phyloP scores from a whole-genome alignment of 2,888 invertebrate genomes.

The Synergus laeviventris region DNA sequence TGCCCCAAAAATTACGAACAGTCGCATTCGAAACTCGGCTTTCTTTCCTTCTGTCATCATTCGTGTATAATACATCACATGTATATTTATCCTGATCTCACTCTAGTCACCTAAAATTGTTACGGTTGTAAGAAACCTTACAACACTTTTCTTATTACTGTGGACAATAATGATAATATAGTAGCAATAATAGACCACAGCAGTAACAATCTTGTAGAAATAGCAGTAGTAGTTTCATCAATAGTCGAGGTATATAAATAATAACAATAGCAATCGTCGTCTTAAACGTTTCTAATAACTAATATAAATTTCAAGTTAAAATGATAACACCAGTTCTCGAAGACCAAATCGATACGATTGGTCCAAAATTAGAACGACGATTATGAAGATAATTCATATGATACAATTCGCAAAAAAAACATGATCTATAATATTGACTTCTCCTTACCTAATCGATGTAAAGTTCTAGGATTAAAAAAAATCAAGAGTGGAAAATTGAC shows the following conservation, averaged over 20 bases:
- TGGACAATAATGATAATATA: constrained; percentile 58
- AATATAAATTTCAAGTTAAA: constrained; percentile 46
- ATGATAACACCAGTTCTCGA: constrained; percentile 30
- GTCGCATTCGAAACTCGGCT: constrained; percentile 55
- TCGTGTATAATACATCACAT: constrained; percentile 46
- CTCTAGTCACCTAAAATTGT: constrained; percentile 70
- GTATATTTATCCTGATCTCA: constrained; percentile 63
- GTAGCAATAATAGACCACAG: constrained; percentile 43
- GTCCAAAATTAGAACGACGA: constrained; percentile 38
- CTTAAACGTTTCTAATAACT: constrained; percentile 50
- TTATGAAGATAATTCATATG: constrained; percentile 42
- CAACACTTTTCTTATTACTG: constrained; percentile 60
- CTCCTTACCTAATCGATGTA: constrained; percentile 22
- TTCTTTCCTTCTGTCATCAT: constrained; percentile 62
- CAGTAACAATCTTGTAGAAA: constrained; percentile 52
- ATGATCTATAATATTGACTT: constrained; percentile 10
- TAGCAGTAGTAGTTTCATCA: constrained; percentile 48
- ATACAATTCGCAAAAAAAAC: constrained; percentile 35
- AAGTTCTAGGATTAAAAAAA: constrained; percentile 21
- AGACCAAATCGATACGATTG: constrained; percentile 38
- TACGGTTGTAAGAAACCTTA: constrained; percentile 66
- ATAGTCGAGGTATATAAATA: constrained; percentile 42
- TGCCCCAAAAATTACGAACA: constrained; percentile 64
- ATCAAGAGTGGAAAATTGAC: constrained; percentile 42
- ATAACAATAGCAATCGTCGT: constrained; percentile 51